phyloP scores from a whole-genome alignment of 2,113 vertebrate species.

The human (Homo sapiens) region DNA sequence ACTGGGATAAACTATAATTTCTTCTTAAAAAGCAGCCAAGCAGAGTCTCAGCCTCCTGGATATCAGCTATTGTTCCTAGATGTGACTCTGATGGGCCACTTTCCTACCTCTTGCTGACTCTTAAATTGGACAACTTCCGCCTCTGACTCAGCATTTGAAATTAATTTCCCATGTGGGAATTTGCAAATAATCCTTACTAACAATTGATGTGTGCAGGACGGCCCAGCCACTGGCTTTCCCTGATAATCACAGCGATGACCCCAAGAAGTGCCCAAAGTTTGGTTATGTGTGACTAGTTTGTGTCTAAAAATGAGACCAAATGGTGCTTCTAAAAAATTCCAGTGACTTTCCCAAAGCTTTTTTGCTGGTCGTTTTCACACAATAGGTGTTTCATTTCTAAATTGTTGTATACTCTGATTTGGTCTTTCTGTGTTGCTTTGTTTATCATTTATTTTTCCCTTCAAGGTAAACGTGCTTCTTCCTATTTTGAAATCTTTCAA shows the following conservation, averaged over 20 bases:
- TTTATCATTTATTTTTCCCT: neutral
- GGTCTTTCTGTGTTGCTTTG: neutral
- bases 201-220: neutral
- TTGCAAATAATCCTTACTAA: neutral
- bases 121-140: neutral
- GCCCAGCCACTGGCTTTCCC: neutral
- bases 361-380: neutral
- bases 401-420: neutral
- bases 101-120: neutral
- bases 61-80: too few species aligned
- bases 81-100: neutral
- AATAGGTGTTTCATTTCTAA: neutral
- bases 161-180: neutral
- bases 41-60: too few species aligned
- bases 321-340: conserved; percentile 15
- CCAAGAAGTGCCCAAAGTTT: neutral
- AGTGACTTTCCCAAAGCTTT: neutral
- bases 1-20: neutral
- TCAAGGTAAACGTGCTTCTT: neutral
- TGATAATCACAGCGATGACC: neutral
- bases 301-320: neutral
- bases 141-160: conserved; percentile 29
- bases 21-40: neutral
- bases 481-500: neutral
- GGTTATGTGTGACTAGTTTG: neutral